Evolutionary conservation across 2,113 vertebrate genomes (phyloP), one percentile per base, ranked within the genome.

Genomic region (Aspidoscelis tigris): DNA sequence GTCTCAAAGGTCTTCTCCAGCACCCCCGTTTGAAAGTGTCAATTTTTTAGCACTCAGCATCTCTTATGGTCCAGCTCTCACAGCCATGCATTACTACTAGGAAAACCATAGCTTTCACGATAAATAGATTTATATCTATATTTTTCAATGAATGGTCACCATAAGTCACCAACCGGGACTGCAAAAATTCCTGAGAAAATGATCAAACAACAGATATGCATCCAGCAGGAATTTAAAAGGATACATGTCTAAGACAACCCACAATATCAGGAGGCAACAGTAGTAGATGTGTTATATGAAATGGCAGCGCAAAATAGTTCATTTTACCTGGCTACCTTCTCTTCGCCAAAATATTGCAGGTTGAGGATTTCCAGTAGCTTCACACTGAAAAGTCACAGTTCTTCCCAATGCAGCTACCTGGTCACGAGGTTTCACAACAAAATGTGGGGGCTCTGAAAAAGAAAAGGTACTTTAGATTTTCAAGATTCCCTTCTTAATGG

Each of bases 331-430:
- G 93, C 99, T 99, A 86, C 99, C 98, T 86, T 99, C 98, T 87
- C 98, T 96, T 90, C 99, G 93, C 99, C 99, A 99, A 94, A 99
- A 99, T 93, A 99, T 99, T 90, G 99, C 99, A 68, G 99, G 99
- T 87, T 99, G 99, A 81, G 99, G 99, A 86, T 99, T 99, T 85
- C 99, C 99, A 0, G 98, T 99, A 65, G 98, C 98, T 92, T 99
- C 99, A 55, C 99, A 99, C 93, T 98, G 98, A 94, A 99, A 99
- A 78, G 98, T 99, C 88, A 99, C 98, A 0, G 98, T 99, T 85
- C 98, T 96, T 80, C 98, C 99, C 93, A 99, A 95, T 0, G 98
- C 98, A 87, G 97, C 98, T 85, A 99, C 97, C 93, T 99, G 99
- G 93, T 99, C 98, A 77, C 98, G 96, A 33, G 99, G 99, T 88